A percentile compares a stretch with the other conserved stretches of the same genome.
Evolutionary conservation across 2,113 vertebrate species (phyloP).

Genomic region (Podarcis raffonei): DNA sequence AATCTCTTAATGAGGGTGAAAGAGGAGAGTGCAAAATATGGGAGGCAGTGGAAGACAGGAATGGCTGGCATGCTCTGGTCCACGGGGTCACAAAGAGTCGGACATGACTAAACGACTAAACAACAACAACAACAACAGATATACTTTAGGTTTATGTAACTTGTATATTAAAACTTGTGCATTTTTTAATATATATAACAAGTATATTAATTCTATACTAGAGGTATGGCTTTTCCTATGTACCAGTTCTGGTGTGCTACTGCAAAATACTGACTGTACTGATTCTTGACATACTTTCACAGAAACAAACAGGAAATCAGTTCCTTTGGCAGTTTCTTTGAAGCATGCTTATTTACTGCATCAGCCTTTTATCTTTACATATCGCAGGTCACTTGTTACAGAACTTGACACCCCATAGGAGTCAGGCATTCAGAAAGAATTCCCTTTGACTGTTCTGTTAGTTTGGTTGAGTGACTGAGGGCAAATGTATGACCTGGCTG

Average conservation of each 20-base stretch:
- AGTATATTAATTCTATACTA: not conserved
- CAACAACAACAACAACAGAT: not conserved
- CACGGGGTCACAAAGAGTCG: too few relatives aligned
- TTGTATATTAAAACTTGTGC: not conserved
- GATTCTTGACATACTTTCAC: not conserved
- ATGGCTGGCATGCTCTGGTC: too few relatives aligned
- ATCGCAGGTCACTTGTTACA: not conserved
- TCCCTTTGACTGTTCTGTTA: constrained; percentile 12
- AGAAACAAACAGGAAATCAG: not conserved
- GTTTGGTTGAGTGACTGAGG: not conserved
- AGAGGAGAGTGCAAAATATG: too few relatives aligned
- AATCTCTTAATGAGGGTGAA: too few relatives aligned
- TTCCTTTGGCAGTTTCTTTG: accelerated
- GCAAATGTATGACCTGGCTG: not conserved
- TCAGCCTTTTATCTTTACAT: constrained; percentile 35
- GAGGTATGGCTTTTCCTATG: not conserved
- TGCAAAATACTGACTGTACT: not conserved
- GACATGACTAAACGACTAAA: too few relatives aligned
- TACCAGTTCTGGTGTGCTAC: accelerated
- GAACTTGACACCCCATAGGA: not conserved
- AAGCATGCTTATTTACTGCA: constrained; percentile 19
- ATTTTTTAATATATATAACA: too few relatives aligned
- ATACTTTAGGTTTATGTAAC: not conserved
- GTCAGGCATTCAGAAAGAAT: constrained; percentile 12
- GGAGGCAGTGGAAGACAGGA: too few relatives aligned